These are phyloP conservation scores for Vombatus ursinus DNA, from an alignment of 2,113 vertebrate genomes.

Conservation along the genomic window DNA sequence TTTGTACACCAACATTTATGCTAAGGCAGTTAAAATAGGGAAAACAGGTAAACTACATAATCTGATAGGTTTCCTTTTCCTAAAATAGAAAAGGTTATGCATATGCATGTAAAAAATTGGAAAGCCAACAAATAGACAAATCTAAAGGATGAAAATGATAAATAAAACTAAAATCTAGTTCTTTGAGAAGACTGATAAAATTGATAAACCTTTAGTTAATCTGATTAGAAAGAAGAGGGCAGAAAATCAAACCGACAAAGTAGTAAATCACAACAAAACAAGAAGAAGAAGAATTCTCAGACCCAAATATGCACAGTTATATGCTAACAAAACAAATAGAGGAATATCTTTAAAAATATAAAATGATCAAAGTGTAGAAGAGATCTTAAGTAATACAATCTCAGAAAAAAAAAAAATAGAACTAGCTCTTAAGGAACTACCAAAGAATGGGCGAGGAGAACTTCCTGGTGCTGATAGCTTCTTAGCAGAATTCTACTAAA, in stretches of 20 bases:
- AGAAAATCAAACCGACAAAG: not conserved
- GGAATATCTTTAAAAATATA: not conserved
- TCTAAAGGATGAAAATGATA: not conserved
- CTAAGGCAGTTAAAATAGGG: not conserved
- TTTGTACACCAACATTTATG: not conserved
- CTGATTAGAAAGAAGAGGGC: not conserved
- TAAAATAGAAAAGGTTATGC: not conserved
- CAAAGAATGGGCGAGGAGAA: not conserved
- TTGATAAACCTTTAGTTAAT: not conserved
- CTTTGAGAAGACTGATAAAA: not conserved
- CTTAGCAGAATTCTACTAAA: not conserved
- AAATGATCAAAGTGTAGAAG: not conserved
- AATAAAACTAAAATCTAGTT: not conserved
- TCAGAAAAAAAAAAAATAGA: not conserved
- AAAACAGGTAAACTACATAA: not conserved
- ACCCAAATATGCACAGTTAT: not conserved
- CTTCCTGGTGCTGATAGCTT: not conserved
- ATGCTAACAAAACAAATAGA: not conserved
- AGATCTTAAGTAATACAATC: not conserved
- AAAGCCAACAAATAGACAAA: not conserved
- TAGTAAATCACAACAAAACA: not conserved
- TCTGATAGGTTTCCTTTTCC: not conserved
- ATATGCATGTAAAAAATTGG: not conserved
- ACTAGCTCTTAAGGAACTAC: not conserved
- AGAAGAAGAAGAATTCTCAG: not conserved